phyloP scores from a whole-genome alignment of 2,888 invertebrate species.

The Dexiosoma caninum region DNA sequence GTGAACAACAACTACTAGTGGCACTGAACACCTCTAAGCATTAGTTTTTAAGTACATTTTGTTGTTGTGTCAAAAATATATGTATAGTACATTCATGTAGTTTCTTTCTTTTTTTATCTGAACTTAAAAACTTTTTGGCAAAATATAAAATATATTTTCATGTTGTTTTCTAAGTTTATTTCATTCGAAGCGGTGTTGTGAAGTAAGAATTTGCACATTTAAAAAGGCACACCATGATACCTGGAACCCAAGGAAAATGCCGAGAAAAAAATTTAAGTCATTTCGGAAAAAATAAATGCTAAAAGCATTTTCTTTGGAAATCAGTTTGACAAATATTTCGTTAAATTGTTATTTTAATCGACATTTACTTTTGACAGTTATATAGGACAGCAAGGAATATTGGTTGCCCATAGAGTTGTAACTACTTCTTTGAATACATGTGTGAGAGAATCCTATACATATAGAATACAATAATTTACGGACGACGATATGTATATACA shows the following conservation, averaged over 20 bases:
- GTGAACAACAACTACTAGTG: constrained; percentile 24
- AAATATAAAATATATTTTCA: constrained; percentile 49
- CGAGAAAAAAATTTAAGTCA: too few species aligned
- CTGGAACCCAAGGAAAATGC: too few species aligned
- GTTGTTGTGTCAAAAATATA: constrained; percentile 57
- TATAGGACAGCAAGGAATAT: background rate
- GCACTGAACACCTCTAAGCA: constrained; percentile 54
- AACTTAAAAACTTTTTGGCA: constrained; percentile 58
- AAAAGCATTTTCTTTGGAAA: too few species aligned
- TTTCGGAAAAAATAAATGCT: too few species aligned
- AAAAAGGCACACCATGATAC: background rate
- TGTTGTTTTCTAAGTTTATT: constrained; percentile 42
- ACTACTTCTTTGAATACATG: too few species aligned
- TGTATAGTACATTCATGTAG: constrained; percentile 10
- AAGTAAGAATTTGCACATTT: background rate
- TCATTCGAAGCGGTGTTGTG: constrained; percentile 21
- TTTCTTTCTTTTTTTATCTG: constrained; percentile 15
- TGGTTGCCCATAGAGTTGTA: too few species aligned
- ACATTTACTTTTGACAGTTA: too few species aligned
- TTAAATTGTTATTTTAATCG: too few species aligned
- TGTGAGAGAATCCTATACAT: too few species aligned
- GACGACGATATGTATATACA: too few species aligned
- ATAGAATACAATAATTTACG: too few species aligned
- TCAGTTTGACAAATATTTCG: too few species aligned
- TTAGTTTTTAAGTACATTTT: constrained; percentile 60